These are phyloP conservation scores for Hoplostethus mediterraneus DNA, from an alignment of 2,797 vertebrate genomes.

Conservation along the genomic window DNA sequence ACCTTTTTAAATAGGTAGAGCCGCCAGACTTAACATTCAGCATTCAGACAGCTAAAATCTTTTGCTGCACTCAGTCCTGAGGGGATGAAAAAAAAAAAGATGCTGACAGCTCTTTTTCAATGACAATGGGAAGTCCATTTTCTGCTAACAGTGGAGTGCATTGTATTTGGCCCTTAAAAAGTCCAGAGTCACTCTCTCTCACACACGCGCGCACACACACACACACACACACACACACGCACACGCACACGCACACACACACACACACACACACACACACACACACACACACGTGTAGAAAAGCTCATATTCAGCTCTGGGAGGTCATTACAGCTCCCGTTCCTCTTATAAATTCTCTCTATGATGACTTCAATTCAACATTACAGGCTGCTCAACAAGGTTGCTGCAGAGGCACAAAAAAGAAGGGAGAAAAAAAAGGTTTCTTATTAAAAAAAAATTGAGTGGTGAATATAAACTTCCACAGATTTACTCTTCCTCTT, in stretches of 20 bases:
- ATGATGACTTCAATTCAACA: conserved; percentile 48
- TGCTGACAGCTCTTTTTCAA: conserved; percentile 52
- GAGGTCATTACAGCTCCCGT: conserved; percentile 12
- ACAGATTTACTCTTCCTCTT: conserved; percentile 62
- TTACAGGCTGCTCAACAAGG: conserved; percentile 37
- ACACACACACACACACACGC: conserved; percentile 15
- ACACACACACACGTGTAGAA: conserved; percentile 15
- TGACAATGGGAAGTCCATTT: conserved; percentile 47
- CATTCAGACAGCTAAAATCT: conserved; percentile 21
- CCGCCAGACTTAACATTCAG: conserved; percentile 19
- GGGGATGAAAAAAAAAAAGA: conserved; percentile 37
- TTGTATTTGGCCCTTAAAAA: conserved; percentile 30
- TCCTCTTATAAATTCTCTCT: conserved; percentile 36
- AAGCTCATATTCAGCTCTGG: conserved; percentile 15
- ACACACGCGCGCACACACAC: conserved; percentile 4
- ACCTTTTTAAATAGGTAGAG: conserved; percentile 1
- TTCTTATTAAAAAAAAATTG: conserved; percentile 58
- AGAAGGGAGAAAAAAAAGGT: conserved; percentile 11
- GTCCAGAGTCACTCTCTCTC: conserved; percentile 1
- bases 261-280: conserved; percentile 3
- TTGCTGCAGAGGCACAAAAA: conserved; percentile 46
- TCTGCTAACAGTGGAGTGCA: conserved; percentile 19
- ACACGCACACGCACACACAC: conserved; percentile 4
- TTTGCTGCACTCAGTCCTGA: conserved; percentile 14
- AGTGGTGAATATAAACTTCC: conserved; percentile 38